Percentiles rank a stretch among this genome's conserved stretches.
These are phyloP conservation scores for Oreochromis niloticus DNA, from an alignment of 2,113 vertebrate species.

Conservation along the genomic window DNA sequence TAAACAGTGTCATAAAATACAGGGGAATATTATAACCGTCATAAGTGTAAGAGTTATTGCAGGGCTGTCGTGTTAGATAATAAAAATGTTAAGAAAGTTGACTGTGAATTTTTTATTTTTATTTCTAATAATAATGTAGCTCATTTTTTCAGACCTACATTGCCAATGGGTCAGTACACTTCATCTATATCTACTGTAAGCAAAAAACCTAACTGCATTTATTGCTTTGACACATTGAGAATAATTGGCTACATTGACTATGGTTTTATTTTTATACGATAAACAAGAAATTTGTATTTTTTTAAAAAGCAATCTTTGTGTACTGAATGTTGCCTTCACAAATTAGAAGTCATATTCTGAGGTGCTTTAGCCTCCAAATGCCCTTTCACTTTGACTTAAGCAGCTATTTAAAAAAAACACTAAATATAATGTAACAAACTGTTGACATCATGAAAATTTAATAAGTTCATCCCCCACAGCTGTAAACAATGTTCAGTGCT, in stretches of 20 bases:
- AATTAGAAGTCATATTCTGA: neutral
- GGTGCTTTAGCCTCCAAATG: constrained; percentile 9
- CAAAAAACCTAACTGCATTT: neutral
- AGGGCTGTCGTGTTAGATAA: neutral
- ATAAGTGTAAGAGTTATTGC: neutral
- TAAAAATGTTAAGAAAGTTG: neutral
- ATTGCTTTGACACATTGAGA: neutral
- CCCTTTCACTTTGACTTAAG: neutral
- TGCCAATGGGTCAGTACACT: neutral
- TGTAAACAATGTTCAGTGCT: neutral
- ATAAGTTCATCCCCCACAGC: neutral
- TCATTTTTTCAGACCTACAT: neutral
- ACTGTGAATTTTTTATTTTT: neutral
- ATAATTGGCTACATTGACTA: neutral
- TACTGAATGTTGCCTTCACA: neutral
- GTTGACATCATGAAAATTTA: constrained; percentile 9
- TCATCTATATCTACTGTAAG: neutral
- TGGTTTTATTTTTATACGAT: neutral
- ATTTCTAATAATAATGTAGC: neutral
- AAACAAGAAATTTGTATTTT: neutral
- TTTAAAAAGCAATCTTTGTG: neutral
- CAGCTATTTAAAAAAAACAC: neutral
- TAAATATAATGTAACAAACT: constrained; percentile 6
- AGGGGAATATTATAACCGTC: neutral
- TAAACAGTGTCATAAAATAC: neutral